Conservation (phyloP, 2,888 invertebrate species). For the Drosophila atroscutellata region DNA sequence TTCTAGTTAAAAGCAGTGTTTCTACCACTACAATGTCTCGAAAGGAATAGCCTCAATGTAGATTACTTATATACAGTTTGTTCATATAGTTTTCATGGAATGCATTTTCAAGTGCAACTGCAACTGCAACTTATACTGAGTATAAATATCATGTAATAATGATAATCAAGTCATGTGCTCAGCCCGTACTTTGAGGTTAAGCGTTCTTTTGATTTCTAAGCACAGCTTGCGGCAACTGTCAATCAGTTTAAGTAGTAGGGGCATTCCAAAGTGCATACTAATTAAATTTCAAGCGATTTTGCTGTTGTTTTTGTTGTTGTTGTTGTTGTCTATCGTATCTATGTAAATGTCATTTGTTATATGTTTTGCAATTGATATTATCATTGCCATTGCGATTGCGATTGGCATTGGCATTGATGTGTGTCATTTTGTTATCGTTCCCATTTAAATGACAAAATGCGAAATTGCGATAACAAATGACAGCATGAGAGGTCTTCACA, state of each 20-base stretch:
- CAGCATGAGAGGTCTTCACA: constrained; percentile 5
- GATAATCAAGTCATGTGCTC: neutral
- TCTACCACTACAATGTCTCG: no score
- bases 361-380: constrained; percentile 53
- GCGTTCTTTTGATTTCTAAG: neutral
- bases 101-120: neutral
- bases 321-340: constrained; percentile 2
- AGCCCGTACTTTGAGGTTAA: neutral
- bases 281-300: constrained; percentile 44
- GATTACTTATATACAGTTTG: neutral
- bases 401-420: constrained; percentile 62
- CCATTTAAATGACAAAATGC: constrained; percentile 39
- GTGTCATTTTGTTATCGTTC: constrained; percentile 57
- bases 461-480: constrained; percentile 17
- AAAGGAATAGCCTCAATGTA: neutral
- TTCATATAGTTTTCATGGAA: neutral
- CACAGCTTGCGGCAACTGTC: constrained; percentile 14
- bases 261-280: constrained; percentile 32
- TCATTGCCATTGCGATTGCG: constrained; percentile 47
- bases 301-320: constrained; percentile 8
- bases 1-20: neutral
- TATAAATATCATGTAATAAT: neutral
- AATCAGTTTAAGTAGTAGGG: constrained; percentile 15
- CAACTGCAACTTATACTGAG: neutral
- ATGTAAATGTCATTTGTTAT: constrained; percentile 9